Evolutionary conservation across 2,113 vertebrate species (phyloP).

Genomic region (Hoplias malabaricus): DNA sequence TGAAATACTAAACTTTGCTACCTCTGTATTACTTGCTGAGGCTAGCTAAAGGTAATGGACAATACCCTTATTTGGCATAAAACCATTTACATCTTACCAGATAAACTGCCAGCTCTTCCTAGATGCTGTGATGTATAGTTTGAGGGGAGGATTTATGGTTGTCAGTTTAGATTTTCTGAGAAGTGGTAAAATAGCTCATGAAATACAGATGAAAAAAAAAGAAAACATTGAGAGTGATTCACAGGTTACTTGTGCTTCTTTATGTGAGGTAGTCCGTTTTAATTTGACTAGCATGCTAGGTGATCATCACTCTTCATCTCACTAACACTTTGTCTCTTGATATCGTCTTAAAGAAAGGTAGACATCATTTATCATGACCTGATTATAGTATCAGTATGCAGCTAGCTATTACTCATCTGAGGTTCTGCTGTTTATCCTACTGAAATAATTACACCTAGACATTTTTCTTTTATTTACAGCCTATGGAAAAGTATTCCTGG

Average conservation of each 20-base stretch:
- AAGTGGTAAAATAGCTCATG: neutral
- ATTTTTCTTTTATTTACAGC: slow-evolving; percentile 67
- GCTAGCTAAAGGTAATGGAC: neutral
- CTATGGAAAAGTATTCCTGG: slow-evolving; percentile 92
- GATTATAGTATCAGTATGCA: slow-evolving; percentile 1
- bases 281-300: neutral
- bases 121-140: neutral
- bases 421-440: neutral
- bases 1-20: neutral
- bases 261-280: neutral
- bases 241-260: neutral
- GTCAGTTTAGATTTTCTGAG: neutral
- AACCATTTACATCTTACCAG: neutral
- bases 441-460: neutral
- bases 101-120: neutral
- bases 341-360: neutral
- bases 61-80: neutral
- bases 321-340: neutral
- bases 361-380: neutral
- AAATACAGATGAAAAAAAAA: neutral
- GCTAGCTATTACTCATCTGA: neutral
- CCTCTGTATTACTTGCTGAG: neutral
- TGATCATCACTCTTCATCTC: neutral
- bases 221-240: neutral
- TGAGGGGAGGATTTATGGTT: neutral